phyloP scores from a whole-genome alignment of 2,888 invertebrate species.

The Pteria penguin region DNA sequence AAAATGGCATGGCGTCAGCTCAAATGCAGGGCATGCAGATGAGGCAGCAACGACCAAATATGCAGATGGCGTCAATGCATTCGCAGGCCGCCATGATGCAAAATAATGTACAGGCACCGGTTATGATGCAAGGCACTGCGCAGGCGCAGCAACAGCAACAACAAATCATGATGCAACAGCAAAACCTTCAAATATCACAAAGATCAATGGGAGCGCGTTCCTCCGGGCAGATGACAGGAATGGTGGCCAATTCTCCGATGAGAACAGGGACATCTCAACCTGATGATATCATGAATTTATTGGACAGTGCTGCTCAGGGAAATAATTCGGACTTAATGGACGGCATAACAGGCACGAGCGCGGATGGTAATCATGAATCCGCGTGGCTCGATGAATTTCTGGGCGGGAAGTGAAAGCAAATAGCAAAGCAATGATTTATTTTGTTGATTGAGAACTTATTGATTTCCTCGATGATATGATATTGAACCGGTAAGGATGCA shows the following conservation, averaged over 20 bases:
- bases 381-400: constrained; percentile 73
- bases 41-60: constrained; percentile 63
- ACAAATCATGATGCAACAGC: constrained; percentile 71
- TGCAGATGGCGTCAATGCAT: constrained; percentile 60
- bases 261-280: constrained; percentile 73
- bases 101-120: constrained; percentile 52
- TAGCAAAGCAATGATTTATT: constrained; percentile 23
- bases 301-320: constrained; percentile 87
- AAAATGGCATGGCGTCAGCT: constrained; percentile 63
- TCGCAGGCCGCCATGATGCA: constrained; percentile 65
- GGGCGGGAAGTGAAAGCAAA: constrained; percentile 41
- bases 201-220: constrained; percentile 55
- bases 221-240: constrained; percentile 28
- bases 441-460: constrained; percentile 20
- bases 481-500: constrained; percentile 25
- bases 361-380: constrained; percentile 62
- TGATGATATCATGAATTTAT: constrained; percentile 89
- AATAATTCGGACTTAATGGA: constrained; percentile 86
- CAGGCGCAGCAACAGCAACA: too few species aligned
- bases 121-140: constrained; percentile 39
- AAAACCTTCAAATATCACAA: constrained; percentile 81
- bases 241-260: constrained; percentile 43
- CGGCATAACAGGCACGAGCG: constrained; percentile 82
- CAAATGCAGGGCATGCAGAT: constrained; percentile 56
- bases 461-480: constrained; percentile 16